Evolutionary conservation across 2,888 invertebrate species (phyloP).

Genomic region (Drosophila niveifrons): DNA sequence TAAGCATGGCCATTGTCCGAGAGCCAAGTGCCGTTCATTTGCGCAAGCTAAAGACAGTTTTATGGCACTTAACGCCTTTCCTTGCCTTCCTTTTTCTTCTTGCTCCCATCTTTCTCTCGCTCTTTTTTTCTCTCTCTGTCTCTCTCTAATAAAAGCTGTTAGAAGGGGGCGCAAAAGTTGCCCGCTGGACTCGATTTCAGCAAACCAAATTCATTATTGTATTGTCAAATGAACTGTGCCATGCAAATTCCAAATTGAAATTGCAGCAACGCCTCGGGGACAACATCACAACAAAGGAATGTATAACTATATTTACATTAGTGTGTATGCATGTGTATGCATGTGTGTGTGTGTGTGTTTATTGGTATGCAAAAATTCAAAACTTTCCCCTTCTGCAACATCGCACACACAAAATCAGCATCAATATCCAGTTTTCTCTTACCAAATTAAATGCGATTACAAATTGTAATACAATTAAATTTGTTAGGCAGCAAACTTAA

Average conservation of each 20-base stretch:
- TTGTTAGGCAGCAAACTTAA: too few species aligned
- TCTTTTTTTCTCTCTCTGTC: not conserved
- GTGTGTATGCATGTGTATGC: not conserved
- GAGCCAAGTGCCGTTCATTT: slow-evolving; percentile 41
- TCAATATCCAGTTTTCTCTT: not conserved
- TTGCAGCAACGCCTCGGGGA: slow-evolving; percentile 28
- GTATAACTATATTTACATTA: slow-evolving; percentile 2
- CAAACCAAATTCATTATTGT: slow-evolving; percentile 36
- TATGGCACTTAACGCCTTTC: slow-evolving; percentile 41
- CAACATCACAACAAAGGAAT: slow-evolving; percentile 20
- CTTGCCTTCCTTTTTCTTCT: too few species aligned
- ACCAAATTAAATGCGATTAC: too few species aligned
- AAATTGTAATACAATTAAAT: too few species aligned
- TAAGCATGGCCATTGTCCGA: slow-evolving; percentile 35
- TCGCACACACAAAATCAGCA: too few species aligned
- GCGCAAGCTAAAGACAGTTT: slow-evolving; percentile 49
- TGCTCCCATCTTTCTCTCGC: not conserved
- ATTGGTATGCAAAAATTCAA: not conserved
- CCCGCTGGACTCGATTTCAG: not conserved
- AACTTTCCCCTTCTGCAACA: too few species aligned
- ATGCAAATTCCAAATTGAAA: slow-evolving; percentile 26
- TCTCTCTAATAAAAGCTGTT: not conserved
- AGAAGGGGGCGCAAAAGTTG: not conserved
- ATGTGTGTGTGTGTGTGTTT: not conserved
- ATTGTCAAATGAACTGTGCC: slow-evolving; percentile 29